Base-by-base conservation (phyloP, 2,888 invertebrate species). In the Eupithecia tripunctaria region DNA sequence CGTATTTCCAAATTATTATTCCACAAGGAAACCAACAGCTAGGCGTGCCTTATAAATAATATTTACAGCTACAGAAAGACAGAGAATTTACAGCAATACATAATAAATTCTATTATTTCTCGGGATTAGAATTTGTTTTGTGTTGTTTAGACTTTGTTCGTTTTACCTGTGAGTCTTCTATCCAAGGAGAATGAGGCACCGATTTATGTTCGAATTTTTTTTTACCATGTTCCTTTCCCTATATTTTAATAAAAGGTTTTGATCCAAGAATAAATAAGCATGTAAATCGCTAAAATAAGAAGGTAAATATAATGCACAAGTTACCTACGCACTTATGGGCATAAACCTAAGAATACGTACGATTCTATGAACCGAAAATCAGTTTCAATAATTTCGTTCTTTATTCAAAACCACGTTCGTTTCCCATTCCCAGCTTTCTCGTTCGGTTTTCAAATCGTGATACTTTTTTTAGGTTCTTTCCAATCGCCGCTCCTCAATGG, bases 401-500 rank as follows among this genome's bases (percentile, higher is more conserved):
- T 63, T 36, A 21, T 64, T 38, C 12, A 25, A 63, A 32, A 60
- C 18, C 18, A 8, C 60, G 60, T 12, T 36, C 38, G 10, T 38
- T 25, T 64, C 64, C 64, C 64, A 64, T 25, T 64, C 64, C 64
- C 64, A 64, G 64, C 38, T 64, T 41, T 64, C 64, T 64, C 64
- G 64, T 38, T 63, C 63, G 36, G 15, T 36, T 59, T 56, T 38
- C 38, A 67, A 25, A 63, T 32, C 63, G 47, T 69, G 21, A 62
- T 43, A 67, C 62, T 64, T 72, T 71, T 71, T 71, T 71, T 68
- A 68, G 47, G 64, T 82, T 86, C 82, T 82, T 84, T 82, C 85
- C 82, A 82, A 79, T 86, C 84, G 80, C 74, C 83, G 83, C 78
- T 82, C 81, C 86, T 90, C 88, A 92, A 91, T 92, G 92, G 73